Base-by-base conservation (phyloP, 2,888 invertebrate genomes). In the Drymonia ruficornis region DNA sequence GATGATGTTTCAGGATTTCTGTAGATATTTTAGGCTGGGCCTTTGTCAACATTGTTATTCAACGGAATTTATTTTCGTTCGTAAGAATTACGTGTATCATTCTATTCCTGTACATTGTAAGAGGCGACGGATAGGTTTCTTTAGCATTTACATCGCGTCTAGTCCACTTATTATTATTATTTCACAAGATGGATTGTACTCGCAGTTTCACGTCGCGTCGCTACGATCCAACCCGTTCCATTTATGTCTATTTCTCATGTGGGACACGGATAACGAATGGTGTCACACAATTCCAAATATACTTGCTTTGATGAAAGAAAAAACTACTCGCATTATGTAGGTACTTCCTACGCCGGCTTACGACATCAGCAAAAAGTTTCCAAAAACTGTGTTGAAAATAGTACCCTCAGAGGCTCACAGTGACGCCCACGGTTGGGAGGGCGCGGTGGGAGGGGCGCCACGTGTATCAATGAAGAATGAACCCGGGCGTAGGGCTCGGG, bases 401-500 rank as follows among this genome's bases (percentile, higher is more conserved):
- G 44, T 42, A 42, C 9, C 42, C 42, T 18, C 19, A 19, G 11
- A 18, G 18, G 42, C 18, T n/a, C 44, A 3, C 23, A 18, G 31
- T 34, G 34, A 31, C 31, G 34, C 47, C 47, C 48, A 60, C 67
- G 28, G 15, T 36, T 13, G 49, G 51, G 53, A 29, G 49, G 28
- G 50, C 42, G 45, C 51, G 59, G 49, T 38, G 55, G 36, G 56
- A 53, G 56, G 57, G 52, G 49, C 43, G 57, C 63, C 76, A 77
- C 76, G 75, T 78, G 81, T 80, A 80, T 81, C 80, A 81, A 76
- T 81, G 79, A 73, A 77, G 71, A 71, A 67, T 67, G 60, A 65
- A 61, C 66, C 52, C 51, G 36, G 47, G 18, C 38, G 28, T 42
- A 12, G 38, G 28, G 19, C 11, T 31, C 13, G 36, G 42, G 16